Conservation (phyloP, 2,888 invertebrate genomes). For the Tipula vernalis region DNA sequence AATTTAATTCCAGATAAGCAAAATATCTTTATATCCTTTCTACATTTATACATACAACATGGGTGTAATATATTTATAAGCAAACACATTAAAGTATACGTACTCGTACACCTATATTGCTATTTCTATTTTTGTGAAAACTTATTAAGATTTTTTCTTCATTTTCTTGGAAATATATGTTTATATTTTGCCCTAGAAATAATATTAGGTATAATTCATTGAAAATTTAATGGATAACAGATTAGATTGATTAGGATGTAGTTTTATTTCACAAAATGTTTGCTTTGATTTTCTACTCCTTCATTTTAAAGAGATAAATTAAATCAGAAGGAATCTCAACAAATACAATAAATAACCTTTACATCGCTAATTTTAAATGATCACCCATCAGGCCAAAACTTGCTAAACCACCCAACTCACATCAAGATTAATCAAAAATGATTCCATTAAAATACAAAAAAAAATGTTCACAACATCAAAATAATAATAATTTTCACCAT, state of each 20-base stretch:
- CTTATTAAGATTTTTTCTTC: not conserved
- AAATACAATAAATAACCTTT: not conserved
- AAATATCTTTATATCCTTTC: not conserved
- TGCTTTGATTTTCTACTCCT: not conserved
- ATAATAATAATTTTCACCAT: not conserved
- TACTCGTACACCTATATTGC: not conserved
- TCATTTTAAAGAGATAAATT: not conserved
- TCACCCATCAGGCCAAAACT: not conserved
- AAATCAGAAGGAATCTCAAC: not conserved
- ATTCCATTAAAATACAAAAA: not conserved
- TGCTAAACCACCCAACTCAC: not conserved
- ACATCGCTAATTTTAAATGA: not conserved
- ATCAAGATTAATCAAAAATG: not conserved
- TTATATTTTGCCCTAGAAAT: not conserved
- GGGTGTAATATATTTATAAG: not conserved
- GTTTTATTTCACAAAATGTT: not conserved
- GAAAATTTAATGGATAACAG: not conserved
- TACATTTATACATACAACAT: not conserved
- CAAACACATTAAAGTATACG: not conserved
- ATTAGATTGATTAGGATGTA: not conserved
- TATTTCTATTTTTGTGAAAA: not conserved
- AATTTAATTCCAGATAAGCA: not conserved
- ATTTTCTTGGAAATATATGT: not conserved
- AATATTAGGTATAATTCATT: not conserved
- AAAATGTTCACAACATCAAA: not conserved